A percentile compares a stretch with the other conserved stretches of the same genome.
These are phyloP conservation scores for Chaetops frenatus DNA, from an alignment of 2,113 vertebrate species.

Conservation along the genomic window DNA sequence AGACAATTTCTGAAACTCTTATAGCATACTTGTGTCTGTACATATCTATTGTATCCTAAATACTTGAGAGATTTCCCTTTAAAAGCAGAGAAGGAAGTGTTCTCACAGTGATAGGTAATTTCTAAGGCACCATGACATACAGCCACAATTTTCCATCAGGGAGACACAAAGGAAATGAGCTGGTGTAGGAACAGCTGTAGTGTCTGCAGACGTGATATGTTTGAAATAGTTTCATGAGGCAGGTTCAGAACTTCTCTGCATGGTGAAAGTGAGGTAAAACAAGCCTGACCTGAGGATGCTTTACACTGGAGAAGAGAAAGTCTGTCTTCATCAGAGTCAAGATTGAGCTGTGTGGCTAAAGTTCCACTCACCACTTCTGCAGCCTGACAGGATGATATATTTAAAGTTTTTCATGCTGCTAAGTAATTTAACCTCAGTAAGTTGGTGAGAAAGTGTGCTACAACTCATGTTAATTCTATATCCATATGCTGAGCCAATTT, in stretches of 20 bases:
- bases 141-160: not conserved
- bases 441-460: not conserved
- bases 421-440: not conserved
- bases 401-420: not conserved
- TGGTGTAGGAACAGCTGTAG: not conserved
- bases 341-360: not conserved
- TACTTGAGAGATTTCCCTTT: not conserved
- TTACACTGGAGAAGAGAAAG: not conserved
- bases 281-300: not conserved
- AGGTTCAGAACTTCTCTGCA: not conserved
- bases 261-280: not conserved
- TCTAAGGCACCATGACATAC: not conserved
- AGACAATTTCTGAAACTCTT: not conserved
- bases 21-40: not conserved
- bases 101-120: not conserved
- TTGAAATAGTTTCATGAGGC: not conserved
- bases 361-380: not conserved
- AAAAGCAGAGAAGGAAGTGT: not conserved
- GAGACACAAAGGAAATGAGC: not conserved
- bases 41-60: not conserved
- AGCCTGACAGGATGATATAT: not conserved
- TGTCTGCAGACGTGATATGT: not conserved
- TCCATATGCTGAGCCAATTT: not conserved
- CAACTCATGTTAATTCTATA: not conserved
- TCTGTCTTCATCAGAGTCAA: not conserved